Base-by-base conservation (phyloP, 1,140 invertebrate species). In the Drosophila dunni region DNA sequence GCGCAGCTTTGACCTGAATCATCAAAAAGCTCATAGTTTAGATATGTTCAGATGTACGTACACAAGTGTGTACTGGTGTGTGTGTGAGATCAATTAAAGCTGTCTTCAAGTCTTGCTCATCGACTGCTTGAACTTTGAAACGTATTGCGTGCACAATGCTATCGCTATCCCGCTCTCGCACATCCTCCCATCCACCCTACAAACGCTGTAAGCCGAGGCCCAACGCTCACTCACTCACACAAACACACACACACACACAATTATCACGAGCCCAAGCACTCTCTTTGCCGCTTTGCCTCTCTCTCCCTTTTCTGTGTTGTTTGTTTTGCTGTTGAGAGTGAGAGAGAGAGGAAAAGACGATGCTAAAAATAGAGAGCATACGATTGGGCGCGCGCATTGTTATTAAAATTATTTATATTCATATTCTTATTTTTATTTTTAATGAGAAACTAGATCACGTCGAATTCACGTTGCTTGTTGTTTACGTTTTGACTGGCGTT, bases 391-490 rank as follows among this genome's bases (percentile, higher is more conserved):
- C 67, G 73, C 73, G 68, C 60, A 29, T 29, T 79, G 68, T 82
- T 86, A 79, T 82, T 86, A 79, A 20, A 20, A 20, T 20, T 20
- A 20, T 20, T 20, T 20, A 20, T 20, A 20, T 20, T 20, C 17
- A 79, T 86, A 53, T 64, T 56, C 11, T 54, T 54, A 54, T 64
- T 88, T 71, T 75, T 88, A 78, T 86, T 64, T 88, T 71, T 75
- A 86, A 78, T 86, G 10, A 50, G 24, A 86, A 86, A 88, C 84
- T 88, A 89, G 83, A 88, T 88, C 83, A 88, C 83, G 80, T 71
- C 61, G 58, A 83, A 77, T 89, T 65, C 84, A 88, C 83, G 84
- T 88, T 89, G 82, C 40, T 29, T 63, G 79, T 88, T 88, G 83
- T 88, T 88, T 88, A 88, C 83, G 79, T 88, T 88, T 70, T 71